Conservation (phyloP, 2,797 vertebrate genomes). For the Mormyrus proboscirostris region DNA sequence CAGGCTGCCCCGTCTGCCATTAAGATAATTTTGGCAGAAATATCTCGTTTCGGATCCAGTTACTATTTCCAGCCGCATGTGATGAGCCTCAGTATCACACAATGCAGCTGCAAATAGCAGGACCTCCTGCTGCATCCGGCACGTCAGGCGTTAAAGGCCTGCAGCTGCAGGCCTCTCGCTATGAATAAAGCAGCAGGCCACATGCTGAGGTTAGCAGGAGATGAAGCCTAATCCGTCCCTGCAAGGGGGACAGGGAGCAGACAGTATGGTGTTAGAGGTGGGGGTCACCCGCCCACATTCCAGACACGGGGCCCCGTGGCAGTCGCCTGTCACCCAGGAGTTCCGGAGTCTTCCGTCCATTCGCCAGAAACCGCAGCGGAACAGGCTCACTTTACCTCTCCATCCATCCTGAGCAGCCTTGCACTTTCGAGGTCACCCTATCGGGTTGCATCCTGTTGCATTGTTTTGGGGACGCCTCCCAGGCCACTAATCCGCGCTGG, state of each 20-base stretch:
- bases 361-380: not conserved
- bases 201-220: not conserved
- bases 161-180: not conserved
- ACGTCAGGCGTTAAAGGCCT: not conserved
- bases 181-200: not conserved
- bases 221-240: not conserved
- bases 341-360: not conserved
- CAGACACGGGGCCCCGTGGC: not conserved
- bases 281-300: not conserved
- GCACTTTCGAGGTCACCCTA: not conserved
- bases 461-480: not conserved
- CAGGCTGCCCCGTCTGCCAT: not conserved
- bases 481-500: not conserved
- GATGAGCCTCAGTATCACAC: not conserved
- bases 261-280: not conserved
- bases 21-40: not conserved
- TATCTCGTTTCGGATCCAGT: not conserved
- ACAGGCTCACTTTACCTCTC: not conserved
- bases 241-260: not conserved
- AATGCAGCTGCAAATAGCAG: not conserved
- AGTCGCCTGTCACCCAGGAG: not conserved
- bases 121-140: not conserved
- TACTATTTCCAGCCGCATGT: not conserved
- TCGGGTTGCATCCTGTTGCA: not conserved
- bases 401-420: not conserved